Evolutionary conservation across 2,888 invertebrate genomes (phyloP), one percentile per base, ranked within the genome.

Genomic region (Phengaris arion): DNA sequence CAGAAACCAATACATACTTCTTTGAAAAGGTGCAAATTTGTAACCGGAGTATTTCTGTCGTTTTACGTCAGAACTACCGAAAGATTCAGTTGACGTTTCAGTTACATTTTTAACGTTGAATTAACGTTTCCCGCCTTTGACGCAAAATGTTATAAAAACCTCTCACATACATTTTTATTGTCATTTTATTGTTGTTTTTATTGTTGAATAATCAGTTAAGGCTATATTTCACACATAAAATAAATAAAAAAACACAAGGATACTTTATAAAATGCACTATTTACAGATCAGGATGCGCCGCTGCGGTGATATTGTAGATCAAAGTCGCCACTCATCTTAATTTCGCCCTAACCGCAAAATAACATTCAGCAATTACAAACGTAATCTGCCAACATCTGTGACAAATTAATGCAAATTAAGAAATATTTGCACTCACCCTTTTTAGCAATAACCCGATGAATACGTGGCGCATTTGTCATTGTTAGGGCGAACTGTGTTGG

Each of bases 401-500:
- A 75, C 55, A 75, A 70, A 75, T 75, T 15, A 69, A 55, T 69
- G 69, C 57, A 75, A 75, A 75, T 75, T 75, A 57, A 70, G 75
- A 75, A 75, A 70, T 75, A 70, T 75, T 75, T 75, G 35, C 57
- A 68, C 13, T 68, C 2, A 45, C 52, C 54, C 72, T 72, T 72
- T 72, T 72, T 72, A 15, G 52, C 68, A n/a, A 68, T 46, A 15
- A 22, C 46, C 52, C 57, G 54, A 76, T 69, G 73, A 77, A 76
- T 69, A 74, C 59, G 64, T 64, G 54, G 54, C 75, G 75, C 77
- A 76, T 77, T 77, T 77, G 72, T 77, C 77, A 76, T 77, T 76
- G 77, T 77, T 77, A 77, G 76, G 12, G 75, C 54, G 64, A 75
- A 77, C 45, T 64, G 64, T 59, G 59, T 64, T 12, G 35, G 64